Evolutionary conservation across 2,888 invertebrate species (phyloP).

Genomic region (Cephus pygmeus): DNA sequence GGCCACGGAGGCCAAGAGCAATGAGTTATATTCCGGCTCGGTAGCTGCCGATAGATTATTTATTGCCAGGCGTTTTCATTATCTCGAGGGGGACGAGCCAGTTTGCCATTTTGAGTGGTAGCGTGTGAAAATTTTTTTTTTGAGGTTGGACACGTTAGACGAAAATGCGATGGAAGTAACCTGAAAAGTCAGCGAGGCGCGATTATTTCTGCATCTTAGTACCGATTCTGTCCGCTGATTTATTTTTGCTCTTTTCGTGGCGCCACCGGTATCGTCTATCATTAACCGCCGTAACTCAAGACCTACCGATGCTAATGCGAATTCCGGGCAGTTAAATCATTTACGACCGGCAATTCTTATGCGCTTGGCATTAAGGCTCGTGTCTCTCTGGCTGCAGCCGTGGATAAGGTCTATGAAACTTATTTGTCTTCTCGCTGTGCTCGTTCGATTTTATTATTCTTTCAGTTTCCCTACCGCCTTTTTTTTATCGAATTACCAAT

Average conservation of each 20-base stretch:
- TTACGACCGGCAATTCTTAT: not conserved
- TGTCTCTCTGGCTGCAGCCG: not conserved
- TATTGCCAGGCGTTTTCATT: slow-evolving; percentile 63
- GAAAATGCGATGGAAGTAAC: not conserved
- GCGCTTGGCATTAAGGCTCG: not conserved
- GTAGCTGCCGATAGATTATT: slow-evolving; percentile 65
- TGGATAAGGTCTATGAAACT: not conserved
- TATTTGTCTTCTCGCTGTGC: not conserved
- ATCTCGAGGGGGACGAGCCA: slow-evolving; percentile 48
- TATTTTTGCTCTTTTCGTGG: not conserved
- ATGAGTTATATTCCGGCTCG: slow-evolving; percentile 63
- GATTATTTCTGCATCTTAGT: not conserved
- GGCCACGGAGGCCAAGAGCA: slow-evolving; percentile 36
- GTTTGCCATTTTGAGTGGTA: not conserved
- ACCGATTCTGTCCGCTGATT: not conserved
- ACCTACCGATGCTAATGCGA: slow-evolving; percentile 56
- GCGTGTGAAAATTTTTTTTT: not conserved
- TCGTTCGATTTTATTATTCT: not conserved
- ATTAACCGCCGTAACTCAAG: slow-evolving; percentile 54
- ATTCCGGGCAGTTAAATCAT: slow-evolving; percentile 34
- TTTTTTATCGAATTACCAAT: not conserved
- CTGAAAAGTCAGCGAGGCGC: not conserved
- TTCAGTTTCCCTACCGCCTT: not conserved
- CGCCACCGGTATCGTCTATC: slow-evolving; percentile 35
- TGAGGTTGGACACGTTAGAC: not conserved